Evolutionary conservation across 2,113 vertebrate species (phyloP), one percentile per base, ranked within the genome.

Genomic region (Panurus biarmicus): DNA sequence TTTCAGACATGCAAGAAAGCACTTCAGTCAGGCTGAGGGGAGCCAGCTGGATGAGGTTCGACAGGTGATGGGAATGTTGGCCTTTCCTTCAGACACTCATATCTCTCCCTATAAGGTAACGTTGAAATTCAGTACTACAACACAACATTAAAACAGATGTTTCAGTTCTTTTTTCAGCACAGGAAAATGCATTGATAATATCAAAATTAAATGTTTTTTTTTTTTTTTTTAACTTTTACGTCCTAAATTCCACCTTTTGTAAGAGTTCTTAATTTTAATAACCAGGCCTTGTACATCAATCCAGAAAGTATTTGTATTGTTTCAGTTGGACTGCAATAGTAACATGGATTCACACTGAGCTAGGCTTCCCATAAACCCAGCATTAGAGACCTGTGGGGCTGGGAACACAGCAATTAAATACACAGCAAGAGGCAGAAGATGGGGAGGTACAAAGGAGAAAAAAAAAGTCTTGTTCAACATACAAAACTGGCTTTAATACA

Each of bases 11-110:
- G 99, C 99, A 31, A 98, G 99, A 86, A 99, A 99, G 96, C 99
- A 99, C 95, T 99, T 99, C 98, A 99, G 99, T 88, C 99, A 99
- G 96, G 99, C 99, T 38, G 99, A 99, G 85, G 99, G 99, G 4
- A 99, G 98, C 76, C 99, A 99, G 97, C 93, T 99, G 98, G 99
- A 99, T 69, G 99, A 99, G 94, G 99, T 99, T 62, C 98, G 99
- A 77, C 99, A 99, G 97, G 99, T 99, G 98, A 99, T 99, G 99
- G 99, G 99, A 85, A 99, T 99, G 99, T 97, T 99, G 97, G 99
- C 99, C 76, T 99, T 99, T 96, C 99, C 99, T 45, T 99, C 99
- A 13, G 99, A 99, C 92, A 99, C 99, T 29, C 99, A 99, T 74
- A 99, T 99, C 96, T 99, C 99, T 29, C 99, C 99, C 26, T 99